Base-by-base conservation (phyloP, 2,797 vertebrate genomes). In the Ciconia nigra region DNA sequence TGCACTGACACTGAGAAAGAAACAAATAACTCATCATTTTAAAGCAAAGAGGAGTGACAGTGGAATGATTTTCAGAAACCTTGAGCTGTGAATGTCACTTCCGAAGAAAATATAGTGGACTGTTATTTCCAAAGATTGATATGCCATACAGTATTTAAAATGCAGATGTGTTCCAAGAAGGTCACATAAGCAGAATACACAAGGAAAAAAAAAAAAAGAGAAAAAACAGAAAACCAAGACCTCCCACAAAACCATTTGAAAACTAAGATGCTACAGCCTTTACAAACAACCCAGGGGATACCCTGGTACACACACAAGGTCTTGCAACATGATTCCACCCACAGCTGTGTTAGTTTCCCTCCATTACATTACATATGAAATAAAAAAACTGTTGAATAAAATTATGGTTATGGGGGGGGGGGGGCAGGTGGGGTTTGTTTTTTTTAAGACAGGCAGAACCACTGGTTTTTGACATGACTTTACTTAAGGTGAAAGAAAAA, bases 201-300 rank as follows among this genome's bases (percentile, higher is more conserved):
- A 37, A 62, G 7, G 41, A 16, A 37, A 44, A 29, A 18, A 16
- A 37, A 44, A 29, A 18, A 37, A 37, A 37, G 10, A 37, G 37
- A 37, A 37, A 37, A 7, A 31, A 5, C 2, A 41, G 11, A 52
- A 82, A 85, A 49, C 35, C 8, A 54, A 11, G 5, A 33, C 17
- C 13, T 17, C 5, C 5, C 1, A 0, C 15, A 10, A 69, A 69
- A 35, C 4, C 10, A 13, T 7, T 2, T 46, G 8, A 57, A 55
- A 63, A 31, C 6, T 65, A 55, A 24, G 2, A 5, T 7, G 8
- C 37, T 59, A 67, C 20, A 63, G 13, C 11, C 37, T 58, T 61
- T 77, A 17, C 35, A 5, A 29, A 46, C 5, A 58, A 10, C 29
- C 4, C 6, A 26, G 20, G 20, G 8, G 11, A 39, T 62, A 28